Evolutionary conservation across 1,140 invertebrate genomes (phyloP).

Genomic region (Philaenus spumarius): DNA sequence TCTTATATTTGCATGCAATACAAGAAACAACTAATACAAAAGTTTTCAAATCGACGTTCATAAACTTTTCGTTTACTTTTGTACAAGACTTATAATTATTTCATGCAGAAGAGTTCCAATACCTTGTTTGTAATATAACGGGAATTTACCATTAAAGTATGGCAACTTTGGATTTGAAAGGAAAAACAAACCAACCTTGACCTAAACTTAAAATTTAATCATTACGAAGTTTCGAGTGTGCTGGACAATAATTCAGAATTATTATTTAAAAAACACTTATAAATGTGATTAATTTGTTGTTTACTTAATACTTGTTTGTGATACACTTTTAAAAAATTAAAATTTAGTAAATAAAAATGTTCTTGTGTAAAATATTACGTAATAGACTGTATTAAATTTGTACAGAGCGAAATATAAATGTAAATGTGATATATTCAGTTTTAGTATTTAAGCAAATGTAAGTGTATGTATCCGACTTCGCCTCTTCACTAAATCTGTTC

Average conservation of each 20-base stretch:
- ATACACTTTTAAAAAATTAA: conserved; percentile 11
- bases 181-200: too few species aligned
- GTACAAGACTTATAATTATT: too few species aligned
- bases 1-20: too few species aligned
- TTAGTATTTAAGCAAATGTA: not conserved
- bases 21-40: too few species aligned
- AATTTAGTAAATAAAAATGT: not conserved
- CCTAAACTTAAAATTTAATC: not conserved
- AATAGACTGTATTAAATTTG: not conserved
- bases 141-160: too few species aligned
- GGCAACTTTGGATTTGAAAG: too few species aligned
- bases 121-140: too few species aligned
- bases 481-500: too few species aligned
- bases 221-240: not conserved
- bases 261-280: conserved; percentile 12
- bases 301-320: conserved; percentile 16
- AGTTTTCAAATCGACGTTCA: too few species aligned
- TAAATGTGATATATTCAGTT: conserved; percentile 17
- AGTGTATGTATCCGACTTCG: too few species aligned
- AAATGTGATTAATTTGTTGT: conserved; percentile 17
- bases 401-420: conserved; percentile 13
- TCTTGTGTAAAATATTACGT: conserved; percentile 4
- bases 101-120: too few species aligned
- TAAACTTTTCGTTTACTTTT: too few species aligned
- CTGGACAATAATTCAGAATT: conserved; percentile 8